These are phyloP conservation scores for Gymnosoma rotundatum DNA, from an alignment of 2,888 invertebrate species.

Conservation along the genomic window DNA sequence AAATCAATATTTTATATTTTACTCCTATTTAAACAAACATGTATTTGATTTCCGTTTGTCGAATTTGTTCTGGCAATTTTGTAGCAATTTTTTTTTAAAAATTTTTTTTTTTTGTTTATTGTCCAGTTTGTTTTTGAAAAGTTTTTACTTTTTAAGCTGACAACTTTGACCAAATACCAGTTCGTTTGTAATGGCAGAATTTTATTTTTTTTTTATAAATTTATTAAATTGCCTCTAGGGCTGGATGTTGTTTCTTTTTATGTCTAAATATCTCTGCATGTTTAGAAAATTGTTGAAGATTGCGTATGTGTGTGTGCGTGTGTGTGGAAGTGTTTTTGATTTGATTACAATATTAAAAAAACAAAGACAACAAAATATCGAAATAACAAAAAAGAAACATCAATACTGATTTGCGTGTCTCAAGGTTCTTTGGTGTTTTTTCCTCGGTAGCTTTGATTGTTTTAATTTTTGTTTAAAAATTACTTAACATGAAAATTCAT, in stretches of 20 bases:
- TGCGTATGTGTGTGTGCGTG: background rate
- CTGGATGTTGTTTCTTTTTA: constrained; percentile 41
- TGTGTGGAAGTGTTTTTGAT: too few species aligned
- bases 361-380: constrained; percentile 11
- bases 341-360: constrained; percentile 43
- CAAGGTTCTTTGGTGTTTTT: constrained; percentile 58
- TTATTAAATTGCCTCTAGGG: constrained; percentile 43
- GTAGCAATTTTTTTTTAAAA: background rate
- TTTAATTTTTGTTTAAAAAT: constrained; percentile 18
- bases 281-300: constrained; percentile 21
- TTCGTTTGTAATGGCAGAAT: background rate
- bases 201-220: constrained; percentile 15
- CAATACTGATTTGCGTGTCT: constrained; percentile 63
- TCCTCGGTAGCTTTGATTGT: constrained; percentile 32
- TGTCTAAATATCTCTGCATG: constrained; percentile 48
- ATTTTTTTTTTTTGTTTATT: background rate
- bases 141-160: background rate
- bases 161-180: too few species aligned
- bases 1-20: background rate
- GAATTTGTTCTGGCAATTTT: constrained; percentile 4
- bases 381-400: constrained; percentile 15
- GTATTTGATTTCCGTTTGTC: background rate
- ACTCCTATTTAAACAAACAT: background rate
- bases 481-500: constrained; percentile 7
- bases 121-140: constrained; percentile 23